These are phyloP conservation scores for Coregonus suidteri DNA, from an alignment of 2,797 vertebrate species.

Conservation along the genomic window DNA sequence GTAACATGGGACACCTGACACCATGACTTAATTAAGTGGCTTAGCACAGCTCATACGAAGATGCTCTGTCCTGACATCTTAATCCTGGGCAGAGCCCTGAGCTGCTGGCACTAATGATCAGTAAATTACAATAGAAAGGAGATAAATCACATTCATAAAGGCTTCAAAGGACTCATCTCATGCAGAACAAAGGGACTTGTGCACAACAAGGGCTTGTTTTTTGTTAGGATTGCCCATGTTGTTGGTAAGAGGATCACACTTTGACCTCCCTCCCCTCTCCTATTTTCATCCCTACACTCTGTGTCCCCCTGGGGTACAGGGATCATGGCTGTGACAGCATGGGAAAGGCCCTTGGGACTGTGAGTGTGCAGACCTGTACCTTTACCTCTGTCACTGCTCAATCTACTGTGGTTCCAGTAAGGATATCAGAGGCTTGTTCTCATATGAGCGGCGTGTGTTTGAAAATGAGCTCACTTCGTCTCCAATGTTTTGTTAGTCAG, in stretches of 20 bases:
- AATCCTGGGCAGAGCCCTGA: conserved; percentile 52
- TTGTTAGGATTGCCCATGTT: conserved; percentile 59
- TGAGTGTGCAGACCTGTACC: conserved; percentile 46
- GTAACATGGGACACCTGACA: conserved; percentile 51
- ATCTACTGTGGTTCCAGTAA: too few relatives aligned
- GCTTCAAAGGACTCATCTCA: conserved; percentile 73
- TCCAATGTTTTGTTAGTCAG: neutral
- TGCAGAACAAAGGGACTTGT: conserved; percentile 64
- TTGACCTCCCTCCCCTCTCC: conserved; percentile 23
- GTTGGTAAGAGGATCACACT: conserved; percentile 70
- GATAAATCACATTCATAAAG: conserved; percentile 55
- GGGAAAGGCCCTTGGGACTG: conserved; percentile 57
- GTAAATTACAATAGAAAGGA: conserved; percentile 68
- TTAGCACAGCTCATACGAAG: conserved; percentile 39
- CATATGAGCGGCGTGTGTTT: neutral
- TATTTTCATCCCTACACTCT: conserved; percentile 57
- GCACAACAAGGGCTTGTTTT: conserved; percentile 47
- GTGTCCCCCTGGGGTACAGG: conserved; percentile 41
- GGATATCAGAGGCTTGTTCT: too few relatives aligned
- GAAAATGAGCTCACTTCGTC: conserved; percentile 39
- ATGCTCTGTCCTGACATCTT: conserved; percentile 49
- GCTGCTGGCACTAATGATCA: conserved; percentile 67
- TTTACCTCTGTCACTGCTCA: too few relatives aligned
- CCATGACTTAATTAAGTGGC: conserved; percentile 42
- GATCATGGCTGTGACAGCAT: conserved; percentile 56